Evolutionary conservation across 2,888 invertebrate species (phyloP).

Genomic region (Parthenolecanium corni): DNA sequence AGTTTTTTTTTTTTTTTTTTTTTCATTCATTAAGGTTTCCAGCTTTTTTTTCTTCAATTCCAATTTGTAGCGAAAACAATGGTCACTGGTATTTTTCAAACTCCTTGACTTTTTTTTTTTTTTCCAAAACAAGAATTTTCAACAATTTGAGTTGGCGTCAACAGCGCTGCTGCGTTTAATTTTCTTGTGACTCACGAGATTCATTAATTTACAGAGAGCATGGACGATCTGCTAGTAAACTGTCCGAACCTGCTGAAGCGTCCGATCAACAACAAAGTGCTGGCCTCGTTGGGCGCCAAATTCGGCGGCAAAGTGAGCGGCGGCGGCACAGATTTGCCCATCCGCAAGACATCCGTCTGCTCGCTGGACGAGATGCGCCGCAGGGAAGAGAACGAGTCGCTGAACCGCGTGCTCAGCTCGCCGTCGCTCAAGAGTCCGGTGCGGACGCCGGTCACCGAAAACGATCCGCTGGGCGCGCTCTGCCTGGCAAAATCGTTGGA

Average conservation of each 20-base stretch:
- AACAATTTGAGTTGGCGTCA: no score
- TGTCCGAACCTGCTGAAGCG: slow-evolving; percentile 25
- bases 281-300: slow-evolving; percentile 31
- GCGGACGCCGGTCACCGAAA: slow-evolving; percentile 75
- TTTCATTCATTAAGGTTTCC: no score
- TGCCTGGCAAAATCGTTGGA: slow-evolving; percentile 32
- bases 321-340: slow-evolving; percentile 9
- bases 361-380: slow-evolving; percentile 20
- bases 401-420: slow-evolving; percentile 25
- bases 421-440: slow-evolving; percentile 37
- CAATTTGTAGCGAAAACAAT: no score
- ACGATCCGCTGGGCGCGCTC: slow-evolving; percentile 82
- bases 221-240: slow-evolving; percentile 13
- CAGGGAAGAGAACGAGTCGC: slow-evolving; percentile 25
- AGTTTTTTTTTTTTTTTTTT: no score
- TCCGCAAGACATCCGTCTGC: slow-evolving; percentile 22
- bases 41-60: no score
- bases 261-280: slow-evolving; percentile 29
- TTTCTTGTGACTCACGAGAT: not conserved
- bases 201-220: slow-evolving; percentile 2
- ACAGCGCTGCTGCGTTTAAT: not conserved
- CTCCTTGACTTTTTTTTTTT: no score
- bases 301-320: slow-evolving; percentile 17
- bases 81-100: no score
- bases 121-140: no score